phyloP scores from a whole-genome alignment of 2,113 vertebrate genomes.

The Ifrita kowaldi region DNA sequence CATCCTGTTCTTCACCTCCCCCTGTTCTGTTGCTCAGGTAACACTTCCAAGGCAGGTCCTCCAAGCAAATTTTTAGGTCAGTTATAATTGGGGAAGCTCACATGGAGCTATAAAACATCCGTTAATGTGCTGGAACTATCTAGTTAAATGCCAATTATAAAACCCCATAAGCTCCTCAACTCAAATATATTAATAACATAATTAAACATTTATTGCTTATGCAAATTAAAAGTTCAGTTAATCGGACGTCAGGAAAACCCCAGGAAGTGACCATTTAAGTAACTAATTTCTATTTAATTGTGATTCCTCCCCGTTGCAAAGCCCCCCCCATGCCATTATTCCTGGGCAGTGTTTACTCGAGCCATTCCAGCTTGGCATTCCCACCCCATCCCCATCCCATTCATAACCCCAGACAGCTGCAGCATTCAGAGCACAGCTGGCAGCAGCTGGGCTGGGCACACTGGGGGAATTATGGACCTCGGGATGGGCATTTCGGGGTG shows the following conservation, averaged over 20 bases:
- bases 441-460: slow-evolving; percentile 20
- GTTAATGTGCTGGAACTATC: slow-evolving; percentile 72
- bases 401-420: slow-evolving; percentile 53
- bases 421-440: slow-evolving; percentile 25
- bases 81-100: slow-evolving; percentile 62
- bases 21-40: not conserved
- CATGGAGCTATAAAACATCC: slow-evolving; percentile 49
- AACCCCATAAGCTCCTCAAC: slow-evolving; percentile 67
- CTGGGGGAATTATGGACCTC: not conserved
- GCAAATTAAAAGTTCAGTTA: slow-evolving; percentile 73
- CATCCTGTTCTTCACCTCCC: not conserved
- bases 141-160: slow-evolving; percentile 79
- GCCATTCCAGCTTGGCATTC: not conserved
- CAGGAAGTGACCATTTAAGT: slow-evolving; percentile 66
- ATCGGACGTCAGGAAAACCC: slow-evolving; percentile 62
- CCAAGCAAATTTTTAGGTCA: slow-evolving; percentile 50
- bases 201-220: slow-evolving; percentile 76
- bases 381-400: not conserved
- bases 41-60: slow-evolving; percentile 1
- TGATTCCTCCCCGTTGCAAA: not conserved
- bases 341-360: not conserved
- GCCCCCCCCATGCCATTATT: not conserved
- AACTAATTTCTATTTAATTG: slow-evolving; percentile 64
- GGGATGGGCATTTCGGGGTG: not conserved
- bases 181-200: slow-evolving; percentile 77